Percentiles rank a stretch among this genome's conserved stretches.
phyloP scores from a whole-genome alignment of 2,888 invertebrate species.

The Himalopsyche japonica region DNA sequence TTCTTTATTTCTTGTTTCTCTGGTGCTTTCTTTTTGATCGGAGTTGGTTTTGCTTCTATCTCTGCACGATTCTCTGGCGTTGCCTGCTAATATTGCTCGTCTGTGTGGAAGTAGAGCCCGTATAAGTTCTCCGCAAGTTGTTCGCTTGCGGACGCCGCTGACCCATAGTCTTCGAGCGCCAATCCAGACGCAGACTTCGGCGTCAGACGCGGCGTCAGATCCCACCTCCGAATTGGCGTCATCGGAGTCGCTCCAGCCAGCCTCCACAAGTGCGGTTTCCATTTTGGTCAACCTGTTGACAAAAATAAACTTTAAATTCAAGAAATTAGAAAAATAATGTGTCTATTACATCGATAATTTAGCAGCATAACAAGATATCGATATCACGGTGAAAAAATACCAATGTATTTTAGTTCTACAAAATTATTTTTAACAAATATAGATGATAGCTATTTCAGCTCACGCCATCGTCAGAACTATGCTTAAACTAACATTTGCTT shows the following conservation, averaged over 20 bases:
- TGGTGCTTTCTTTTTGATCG: background rate
- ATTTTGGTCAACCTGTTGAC: slow-evolving; percentile 20
- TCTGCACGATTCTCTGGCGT: background rate
- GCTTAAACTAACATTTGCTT: too few species aligned
- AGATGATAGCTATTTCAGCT: too few species aligned
- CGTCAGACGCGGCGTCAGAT: slow-evolving; percentile 42
- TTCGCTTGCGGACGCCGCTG: slow-evolving; percentile 73
- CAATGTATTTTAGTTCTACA: too few species aligned
- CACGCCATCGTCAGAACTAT: too few species aligned
- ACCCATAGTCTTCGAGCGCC: slow-evolving; percentile 80
- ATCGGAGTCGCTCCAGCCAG: background rate
- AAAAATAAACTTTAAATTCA: background rate
- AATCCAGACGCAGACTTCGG: slow-evolving; percentile 75
- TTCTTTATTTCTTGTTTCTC: slow-evolving; percentile 1
- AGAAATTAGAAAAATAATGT: background rate
- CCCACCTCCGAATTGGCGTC: background rate
- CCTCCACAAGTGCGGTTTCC: slow-evolving; percentile 7
- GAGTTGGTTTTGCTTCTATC: background rate
- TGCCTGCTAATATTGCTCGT: slow-evolving; percentile 40
- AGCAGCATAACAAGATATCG: too few species aligned
- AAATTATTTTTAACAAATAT: too few species aligned
- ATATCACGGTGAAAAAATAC: too few species aligned
- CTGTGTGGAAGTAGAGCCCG: slow-evolving; percentile 68
- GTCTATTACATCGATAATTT: too few species aligned
- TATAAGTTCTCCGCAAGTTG: slow-evolving; percentile 80